phyloP scores from a whole-genome alignment of 1,140 invertebrate species.

The Ridgeia piscesae region DNA sequence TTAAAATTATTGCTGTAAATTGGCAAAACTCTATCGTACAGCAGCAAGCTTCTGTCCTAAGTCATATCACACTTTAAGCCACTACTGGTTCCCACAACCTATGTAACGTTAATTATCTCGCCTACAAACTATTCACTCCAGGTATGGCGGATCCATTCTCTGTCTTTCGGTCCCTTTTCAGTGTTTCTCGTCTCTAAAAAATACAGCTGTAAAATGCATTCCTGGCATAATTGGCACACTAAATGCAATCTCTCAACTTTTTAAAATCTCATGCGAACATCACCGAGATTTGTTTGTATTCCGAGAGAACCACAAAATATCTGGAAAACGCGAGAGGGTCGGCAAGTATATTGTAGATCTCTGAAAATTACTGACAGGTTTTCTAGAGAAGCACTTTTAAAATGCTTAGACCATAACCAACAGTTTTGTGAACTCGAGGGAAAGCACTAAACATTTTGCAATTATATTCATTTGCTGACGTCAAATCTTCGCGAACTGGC shows the following conservation, averaged over 20 bases:
- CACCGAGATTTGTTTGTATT: too few species aligned
- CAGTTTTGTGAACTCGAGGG: neutral
- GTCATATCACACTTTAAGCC: neutral
- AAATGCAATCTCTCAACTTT: too few species aligned
- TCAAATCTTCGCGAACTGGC: neutral
- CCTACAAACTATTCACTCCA: neutral
- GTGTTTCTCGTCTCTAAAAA: too few species aligned
- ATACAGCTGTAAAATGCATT: too few species aligned
- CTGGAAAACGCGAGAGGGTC: too few species aligned
- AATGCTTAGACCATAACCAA: too few species aligned
- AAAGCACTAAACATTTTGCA: neutral
- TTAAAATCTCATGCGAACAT: too few species aligned
- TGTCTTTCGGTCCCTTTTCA: too few species aligned
- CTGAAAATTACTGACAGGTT: neutral
- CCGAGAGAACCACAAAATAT: too few species aligned
- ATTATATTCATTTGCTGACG: neutral
- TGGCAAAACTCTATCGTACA: neutral
- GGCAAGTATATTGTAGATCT: too few species aligned
- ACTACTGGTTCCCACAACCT: neutral
- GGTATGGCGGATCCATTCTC: neutral
- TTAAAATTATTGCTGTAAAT: neutral
- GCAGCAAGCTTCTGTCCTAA: neutral
- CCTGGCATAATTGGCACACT: too few species aligned
- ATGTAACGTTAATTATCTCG: neutral
- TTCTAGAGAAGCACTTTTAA: neutral